Percentiles rank a stretch among this genome's conserved stretches.
phyloP scores from a whole-genome alignment of 1,140 invertebrate species.

The Leptoteleia sp. region DNA sequence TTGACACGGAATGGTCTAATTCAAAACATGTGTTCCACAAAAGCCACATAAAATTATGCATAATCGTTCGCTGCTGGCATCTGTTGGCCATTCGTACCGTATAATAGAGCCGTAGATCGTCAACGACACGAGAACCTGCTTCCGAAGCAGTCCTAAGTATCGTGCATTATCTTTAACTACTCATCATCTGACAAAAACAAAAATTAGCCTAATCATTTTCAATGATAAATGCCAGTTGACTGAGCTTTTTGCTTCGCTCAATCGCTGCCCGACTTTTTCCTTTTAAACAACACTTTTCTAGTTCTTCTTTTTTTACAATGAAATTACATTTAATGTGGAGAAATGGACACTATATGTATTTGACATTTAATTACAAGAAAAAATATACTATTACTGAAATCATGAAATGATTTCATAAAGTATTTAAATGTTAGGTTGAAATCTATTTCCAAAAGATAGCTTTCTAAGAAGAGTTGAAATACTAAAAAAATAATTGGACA shows the following conservation, averaged over 20 bases:
- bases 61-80: constrained; percentile 71
- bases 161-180: constrained; percentile 50
- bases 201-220: constrained; percentile 20
- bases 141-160: constrained; percentile 52
- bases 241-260: constrained; percentile 3
- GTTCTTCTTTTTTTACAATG: too few relatives aligned
- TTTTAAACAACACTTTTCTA: too few relatives aligned
- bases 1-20: constrained; percentile 68
- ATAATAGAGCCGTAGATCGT: constrained; percentile 64
- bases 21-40: constrained; percentile 70
- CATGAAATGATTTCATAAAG: too few relatives aligned
- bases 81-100: constrained; percentile 67
- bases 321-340: too few relatives aligned
- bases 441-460: too few relatives aligned
- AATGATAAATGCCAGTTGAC: constrained; percentile 8
- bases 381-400: too few relatives aligned
- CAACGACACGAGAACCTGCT: constrained; percentile 63
- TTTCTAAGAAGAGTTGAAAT: too few relatives aligned
- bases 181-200: constrained; percentile 45
- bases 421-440: too few relatives aligned
- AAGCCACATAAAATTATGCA: constrained; percentile 75
- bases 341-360: too few relatives aligned
- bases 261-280: too few relatives aligned
- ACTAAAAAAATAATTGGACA: too few relatives aligned
- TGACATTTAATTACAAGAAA: too few relatives aligned